Evolutionary conservation across 2,113 vertebrate genomes (phyloP).

Genomic region (Spermophilus dauricus): DNA sequence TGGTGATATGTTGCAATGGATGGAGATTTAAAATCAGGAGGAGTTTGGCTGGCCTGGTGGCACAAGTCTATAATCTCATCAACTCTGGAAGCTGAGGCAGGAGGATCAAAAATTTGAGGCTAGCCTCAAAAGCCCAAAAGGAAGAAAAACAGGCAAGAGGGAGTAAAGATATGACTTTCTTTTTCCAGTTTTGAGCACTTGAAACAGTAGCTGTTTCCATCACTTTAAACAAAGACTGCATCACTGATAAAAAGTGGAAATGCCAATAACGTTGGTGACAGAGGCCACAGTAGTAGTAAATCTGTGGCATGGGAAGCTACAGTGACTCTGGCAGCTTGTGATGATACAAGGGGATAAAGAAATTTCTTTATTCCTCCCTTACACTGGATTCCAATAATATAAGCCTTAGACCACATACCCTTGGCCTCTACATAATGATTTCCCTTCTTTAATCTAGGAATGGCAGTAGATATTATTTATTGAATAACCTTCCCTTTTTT

Average conservation of each 20-base stretch:
- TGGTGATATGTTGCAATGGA: not conserved
- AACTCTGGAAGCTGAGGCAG: too few relatives aligned
- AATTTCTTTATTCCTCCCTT: too few relatives aligned
- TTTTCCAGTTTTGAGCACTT: not conserved
- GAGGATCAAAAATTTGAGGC: too few relatives aligned
- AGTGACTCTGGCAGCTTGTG: not conserved
- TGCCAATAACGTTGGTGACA: not conserved
- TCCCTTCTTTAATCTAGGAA: not conserved
- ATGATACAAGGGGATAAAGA: too few relatives aligned
- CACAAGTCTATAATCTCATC: too few relatives aligned
- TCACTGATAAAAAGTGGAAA: not conserved
- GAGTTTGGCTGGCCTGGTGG: too few relatives aligned
- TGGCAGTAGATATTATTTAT: not conserved
- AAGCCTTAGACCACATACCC: not conserved
- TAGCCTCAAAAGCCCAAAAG: too few relatives aligned
- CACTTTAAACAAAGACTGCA: not conserved
- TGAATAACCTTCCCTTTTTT: not conserved
- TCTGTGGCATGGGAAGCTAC: not conserved
- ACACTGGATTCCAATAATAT: not conserved
- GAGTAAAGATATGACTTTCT: not conserved
- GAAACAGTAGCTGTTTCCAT: not conserved
- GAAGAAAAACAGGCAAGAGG: not conserved
- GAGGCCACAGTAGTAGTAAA: not conserved
- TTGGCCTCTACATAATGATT: not conserved
- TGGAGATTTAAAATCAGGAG: not conserved